Base-by-base conservation (phyloP, 1,140 invertebrate genomes). In the Triops longicaudatus region DNA sequence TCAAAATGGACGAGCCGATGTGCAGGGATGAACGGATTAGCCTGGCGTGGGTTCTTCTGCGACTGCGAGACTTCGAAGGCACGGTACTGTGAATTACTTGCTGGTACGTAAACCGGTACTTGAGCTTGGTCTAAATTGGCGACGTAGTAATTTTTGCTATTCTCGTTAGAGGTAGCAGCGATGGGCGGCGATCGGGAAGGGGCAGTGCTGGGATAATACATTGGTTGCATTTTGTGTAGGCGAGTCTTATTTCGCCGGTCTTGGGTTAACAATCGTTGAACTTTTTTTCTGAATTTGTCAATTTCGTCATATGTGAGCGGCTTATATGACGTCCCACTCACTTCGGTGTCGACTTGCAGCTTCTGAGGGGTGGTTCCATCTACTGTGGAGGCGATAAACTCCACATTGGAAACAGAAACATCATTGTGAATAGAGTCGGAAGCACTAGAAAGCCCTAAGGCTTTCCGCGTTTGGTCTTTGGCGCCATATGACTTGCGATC, bases 1-100 rank as follows among this genome's bases (percentile, higher is more conserved):
- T 97, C 95, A 1, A 98, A 84, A 84, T 97, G 95, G 26, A 78
- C 78, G 2, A 78, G 28, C 1, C 78, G 75, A 17, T 71, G 74
- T 7, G 71, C 72, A n/a, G 78, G 78, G 12, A 78, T 72, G 44
- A 76, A 78, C 10, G 50, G 50, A 63, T 17, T 17, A 14, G 50
- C 50, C 22, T 22, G 50, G 14, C 10, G 50, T 1, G 5, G 50
- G 6, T 17, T 22, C 50, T 63, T 10, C 17, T 6, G 1, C 50
- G 4, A n/a, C 50, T 63, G 50, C 14, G 14, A 14, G 0, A 63
- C 50, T 63, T 63, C 50, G 0, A 63, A 63, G 17, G 50, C 50
- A 63, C 50, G 50, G 50, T 63, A 63, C 22, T 63, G 50, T 17
- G 14, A 14, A 22, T 63, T 63, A 22, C 50, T 63, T n/a, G 50